phyloP scores from a whole-genome alignment of 2,888 invertebrate species.

The Drosophila histrio region DNA sequence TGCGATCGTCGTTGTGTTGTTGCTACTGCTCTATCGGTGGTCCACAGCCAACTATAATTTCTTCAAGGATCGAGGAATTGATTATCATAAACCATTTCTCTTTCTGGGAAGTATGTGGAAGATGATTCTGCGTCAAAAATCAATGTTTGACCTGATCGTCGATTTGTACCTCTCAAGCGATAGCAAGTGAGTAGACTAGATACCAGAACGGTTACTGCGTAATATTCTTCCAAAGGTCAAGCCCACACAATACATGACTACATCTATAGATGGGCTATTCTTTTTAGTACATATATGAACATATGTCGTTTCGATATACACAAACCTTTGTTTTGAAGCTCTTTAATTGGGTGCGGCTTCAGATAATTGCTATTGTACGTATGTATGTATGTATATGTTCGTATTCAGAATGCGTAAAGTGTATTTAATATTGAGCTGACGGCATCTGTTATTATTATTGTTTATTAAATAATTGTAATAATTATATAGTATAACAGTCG shows the following conservation, averaged over 20 bases:
- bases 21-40: conserved; percentile 73
- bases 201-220: conserved; percentile 1
- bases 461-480: not conserved
- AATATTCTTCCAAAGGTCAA: not conserved
- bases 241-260: not conserved
- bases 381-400: too few species aligned
- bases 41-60: conserved; percentile 56
- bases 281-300: not conserved
- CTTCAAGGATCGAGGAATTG: conserved; percentile 71
- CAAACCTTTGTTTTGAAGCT: not conserved
- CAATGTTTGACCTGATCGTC: conserved; percentile 35
- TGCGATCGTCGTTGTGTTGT: conserved; percentile 24
- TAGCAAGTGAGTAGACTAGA: conserved; percentile 30
- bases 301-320: not conserved
- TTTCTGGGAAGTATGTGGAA: conserved; percentile 40
- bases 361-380: too few species aligned
- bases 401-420: not conserved
- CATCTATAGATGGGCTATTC: not conserved
- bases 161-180: conserved; percentile 27
- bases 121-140: conserved; percentile 24
- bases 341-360: not conserved
- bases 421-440: not conserved
- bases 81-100: conserved; percentile 33
- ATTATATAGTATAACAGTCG: not conserved
- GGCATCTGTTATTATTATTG: not conserved